Evolutionary conservation across 35 echinoderm and acorn worm species (phyloP).

Genomic region (Nesometra sesokonis): DNA sequence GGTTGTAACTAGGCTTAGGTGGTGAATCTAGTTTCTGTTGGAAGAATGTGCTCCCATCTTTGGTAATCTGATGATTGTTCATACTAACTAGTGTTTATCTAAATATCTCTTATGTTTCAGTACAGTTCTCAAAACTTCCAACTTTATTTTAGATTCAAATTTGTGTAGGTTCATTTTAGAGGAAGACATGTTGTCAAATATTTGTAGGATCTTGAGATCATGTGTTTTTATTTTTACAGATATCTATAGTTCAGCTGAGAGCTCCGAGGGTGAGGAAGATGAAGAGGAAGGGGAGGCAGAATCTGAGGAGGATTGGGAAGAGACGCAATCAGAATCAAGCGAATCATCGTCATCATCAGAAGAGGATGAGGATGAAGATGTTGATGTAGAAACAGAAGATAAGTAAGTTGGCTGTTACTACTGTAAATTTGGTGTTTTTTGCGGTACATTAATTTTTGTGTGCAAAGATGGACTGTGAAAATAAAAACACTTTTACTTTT

Average conservation of each 20-base stretch:
- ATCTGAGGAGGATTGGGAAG: conserved; percentile 15
- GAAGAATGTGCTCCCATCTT: conserved; percentile 58
- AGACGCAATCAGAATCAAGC: neutral
- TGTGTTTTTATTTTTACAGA: neutral
- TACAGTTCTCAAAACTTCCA: too few species aligned
- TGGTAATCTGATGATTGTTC: conserved; percentile 95
- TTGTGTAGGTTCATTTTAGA: too few species aligned
- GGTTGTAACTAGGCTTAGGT: conserved; percentile 15
- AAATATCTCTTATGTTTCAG: too few species aligned
- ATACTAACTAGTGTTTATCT: neutral
- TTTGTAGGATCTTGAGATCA: too few species aligned
- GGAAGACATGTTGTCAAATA: too few species aligned
- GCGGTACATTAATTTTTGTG: too few species aligned
- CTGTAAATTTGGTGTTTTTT: too few species aligned
- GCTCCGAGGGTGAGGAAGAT: conserved; percentile 9
- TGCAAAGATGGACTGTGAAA: too few species aligned
- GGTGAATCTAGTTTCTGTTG: neutral
- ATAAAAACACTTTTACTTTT: too few species aligned
- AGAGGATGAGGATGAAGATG: conserved; percentile 28
- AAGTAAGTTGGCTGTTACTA: too few species aligned
- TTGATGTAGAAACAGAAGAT: conserved; percentile 11
- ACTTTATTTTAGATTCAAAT: neutral
- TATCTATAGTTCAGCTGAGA: neutral
- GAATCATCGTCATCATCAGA: conserved; percentile 7
- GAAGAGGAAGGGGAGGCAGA: conserved; percentile 12